Evolutionary conservation across 2,888 invertebrate genomes (phyloP), one percentile per base, ranked within the genome.

Genomic region (Itoplectis maculator): DNA sequence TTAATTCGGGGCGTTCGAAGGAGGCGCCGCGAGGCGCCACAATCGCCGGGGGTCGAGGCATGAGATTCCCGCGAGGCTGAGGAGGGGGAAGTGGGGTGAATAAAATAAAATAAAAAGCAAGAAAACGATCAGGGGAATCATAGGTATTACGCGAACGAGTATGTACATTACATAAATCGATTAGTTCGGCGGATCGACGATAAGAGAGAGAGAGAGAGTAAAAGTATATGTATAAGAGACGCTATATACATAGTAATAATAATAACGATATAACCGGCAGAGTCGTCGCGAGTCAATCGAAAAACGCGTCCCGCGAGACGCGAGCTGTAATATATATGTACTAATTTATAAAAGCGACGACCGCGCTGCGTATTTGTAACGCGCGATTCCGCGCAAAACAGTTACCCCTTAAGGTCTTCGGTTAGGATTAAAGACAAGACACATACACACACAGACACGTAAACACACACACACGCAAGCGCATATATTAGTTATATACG

Each of bases 141-240:
- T 35, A 59, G 40, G 45, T 47, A 59, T 72, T 37, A 37, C n/a
- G 37, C 61, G 59, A 59, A 61, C 15, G 29, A 40, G 40, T 74
- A 74, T 74, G 74, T 74, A 74, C 51, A 74, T 74, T 65, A 74
- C 51, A 74, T 65, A 74, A 69, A 69, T 51, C 15, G 40, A 54
- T n/a, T 51, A 40, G 42, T 54, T 54, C 56, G 18, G 37, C 49
- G 23, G n/a, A n/a, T n/a, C 37, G 47, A 69, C 18, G 15, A 45
- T 49, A 49, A 11, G 23, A 20, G 18, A 51, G 9, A 51, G 6
- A 20, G 3, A 15, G 9, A 11, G 4, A 51, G 20, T 9, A 8
- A 51, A 47, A 15, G 15, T 7, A 51, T 29, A 54, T 66, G 51
- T 75, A 42, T 75, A 65, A 37, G 23, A 66, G 7, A 35, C n/a